Evolutionary conservation across 2,113 vertebrate species (phyloP), one percentile per base, ranked within the genome.

Genomic region (Trinectes maculatus): DNA sequence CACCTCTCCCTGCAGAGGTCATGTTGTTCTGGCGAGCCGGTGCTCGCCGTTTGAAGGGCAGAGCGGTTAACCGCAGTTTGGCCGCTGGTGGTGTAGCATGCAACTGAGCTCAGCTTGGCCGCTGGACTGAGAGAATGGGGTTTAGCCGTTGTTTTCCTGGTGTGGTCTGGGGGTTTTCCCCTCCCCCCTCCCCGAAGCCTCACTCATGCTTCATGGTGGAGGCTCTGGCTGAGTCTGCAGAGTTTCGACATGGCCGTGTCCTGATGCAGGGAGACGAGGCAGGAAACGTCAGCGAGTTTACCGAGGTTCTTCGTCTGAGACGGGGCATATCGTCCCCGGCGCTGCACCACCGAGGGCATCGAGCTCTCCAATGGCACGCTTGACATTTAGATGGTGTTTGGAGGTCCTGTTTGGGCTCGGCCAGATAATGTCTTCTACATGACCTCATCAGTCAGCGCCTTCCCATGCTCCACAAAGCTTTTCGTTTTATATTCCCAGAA

Each of bases 131-230:
- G 74, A 83, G 75, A 86, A 90, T 74, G 52, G 79, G 82, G 84
- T 89, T 79, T 63, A 87, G 80, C 62, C 74, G 54, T 74, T 89
- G 88, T 92, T 89, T 91, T 86, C 71, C 85, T 83, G 85, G 52
- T 89, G 87, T 77, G 87, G 89, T 91, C 79, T 75, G 69, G 75
- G 67, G 62, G 6, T 56, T 85, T 53, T 48, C 39, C 25, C 34
- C 36, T 42, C 29, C 26, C 54, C 21, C 16, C 40, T 31, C 34
- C 33, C 3, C 58, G 44, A 52, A 63, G 69, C 78, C 78, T 78
- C 77, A 31, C 73, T 81, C 59, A 10, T 65, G 56, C 53, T 81
- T 57, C 56, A 51, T 16, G 54, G 60, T 77, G 59, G 63, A 81
- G 77, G 65, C 70, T 74, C 63, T 65, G 80, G 66, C 60, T 58